Percentiles rank a stretch among this genome's conserved stretches.
phyloP scores from a whole-genome alignment of 1,140 invertebrate genomes.

The Trichonephila clavata region DNA sequence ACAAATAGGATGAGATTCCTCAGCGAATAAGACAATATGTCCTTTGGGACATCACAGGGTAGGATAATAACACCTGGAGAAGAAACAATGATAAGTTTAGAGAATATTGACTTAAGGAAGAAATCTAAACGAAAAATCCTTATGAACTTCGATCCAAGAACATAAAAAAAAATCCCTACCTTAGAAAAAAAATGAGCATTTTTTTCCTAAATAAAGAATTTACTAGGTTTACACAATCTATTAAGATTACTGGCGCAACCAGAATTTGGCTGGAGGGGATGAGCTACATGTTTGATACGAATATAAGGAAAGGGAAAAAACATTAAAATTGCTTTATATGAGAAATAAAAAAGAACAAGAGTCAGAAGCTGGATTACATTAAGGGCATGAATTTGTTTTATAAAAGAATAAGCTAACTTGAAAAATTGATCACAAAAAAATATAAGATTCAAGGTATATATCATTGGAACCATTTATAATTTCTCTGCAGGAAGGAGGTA shows the following conservation, averaged over 20 bases:
- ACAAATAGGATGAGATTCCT: conserved; percentile 13
- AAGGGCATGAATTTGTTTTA: too few species aligned
- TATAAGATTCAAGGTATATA: too few species aligned
- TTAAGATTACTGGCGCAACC: not conserved
- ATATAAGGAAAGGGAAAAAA: too few species aligned
- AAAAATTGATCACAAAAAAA: too few species aligned
- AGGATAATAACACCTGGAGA: conserved; percentile 1
- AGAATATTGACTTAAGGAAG: conserved; percentile 11
- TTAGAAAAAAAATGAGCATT: not conserved
- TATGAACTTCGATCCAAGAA: not conserved
- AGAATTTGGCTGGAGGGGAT: not conserved
- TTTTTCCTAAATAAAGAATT: not conserved
- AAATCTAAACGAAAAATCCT: not conserved
- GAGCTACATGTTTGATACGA: too few species aligned
- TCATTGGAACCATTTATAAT: too few species aligned
- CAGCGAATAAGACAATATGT: conserved; percentile 17
- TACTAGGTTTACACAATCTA: not conserved
- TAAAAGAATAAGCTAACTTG: too few species aligned
- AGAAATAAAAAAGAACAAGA: too few species aligned
- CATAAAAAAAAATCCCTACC: not conserved
- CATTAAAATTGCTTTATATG: too few species aligned
- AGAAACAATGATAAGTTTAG: conserved; percentile 18
- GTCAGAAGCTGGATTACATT: too few species aligned
- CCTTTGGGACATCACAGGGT: not conserved
- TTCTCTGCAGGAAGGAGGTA: too few species aligned